Conservation (phyloP, 2,113 vertebrate genomes). For the Chaenogobius annularis region DNA sequence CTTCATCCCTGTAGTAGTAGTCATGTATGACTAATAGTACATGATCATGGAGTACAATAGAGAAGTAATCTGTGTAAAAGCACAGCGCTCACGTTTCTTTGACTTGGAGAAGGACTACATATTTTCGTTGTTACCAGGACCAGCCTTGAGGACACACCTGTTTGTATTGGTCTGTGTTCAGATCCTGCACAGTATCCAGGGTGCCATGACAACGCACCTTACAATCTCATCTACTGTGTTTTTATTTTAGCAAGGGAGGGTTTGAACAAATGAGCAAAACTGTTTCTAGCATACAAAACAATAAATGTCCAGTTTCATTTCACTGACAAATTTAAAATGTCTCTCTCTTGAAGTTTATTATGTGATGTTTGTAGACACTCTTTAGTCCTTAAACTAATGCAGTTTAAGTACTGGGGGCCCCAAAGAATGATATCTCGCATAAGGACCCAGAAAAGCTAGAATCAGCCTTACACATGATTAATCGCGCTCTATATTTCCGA, state of each 20-base stretch:
- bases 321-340: too few species aligned
- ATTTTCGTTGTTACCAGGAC: slow-evolving; percentile 4
- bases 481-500: too few species aligned
- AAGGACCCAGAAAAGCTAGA: too few species aligned
- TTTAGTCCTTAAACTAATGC: too few species aligned
- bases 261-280: background rate
- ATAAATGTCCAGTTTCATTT: too few species aligned
- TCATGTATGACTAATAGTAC: slow-evolving; percentile 3
- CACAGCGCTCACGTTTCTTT: background rate
- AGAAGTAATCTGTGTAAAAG: background rate
- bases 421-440: too few species aligned
- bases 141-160: slow-evolving; percentile 5
- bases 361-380: too few species aligned
- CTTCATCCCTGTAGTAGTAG: background rate
- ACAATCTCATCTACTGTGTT: background rate
- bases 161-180: background rate
- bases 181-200: background rate
- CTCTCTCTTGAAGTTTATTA: too few species aligned
- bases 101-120: background rate
- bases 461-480: too few species aligned
- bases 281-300: background rate
- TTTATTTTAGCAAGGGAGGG: background rate
- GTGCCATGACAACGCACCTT: background rate
- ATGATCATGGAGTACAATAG: background rate
- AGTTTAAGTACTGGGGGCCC: too few species aligned